Conservation (phyloP, 2,797 vertebrate species). For the Onychomys torridus region DNA sequence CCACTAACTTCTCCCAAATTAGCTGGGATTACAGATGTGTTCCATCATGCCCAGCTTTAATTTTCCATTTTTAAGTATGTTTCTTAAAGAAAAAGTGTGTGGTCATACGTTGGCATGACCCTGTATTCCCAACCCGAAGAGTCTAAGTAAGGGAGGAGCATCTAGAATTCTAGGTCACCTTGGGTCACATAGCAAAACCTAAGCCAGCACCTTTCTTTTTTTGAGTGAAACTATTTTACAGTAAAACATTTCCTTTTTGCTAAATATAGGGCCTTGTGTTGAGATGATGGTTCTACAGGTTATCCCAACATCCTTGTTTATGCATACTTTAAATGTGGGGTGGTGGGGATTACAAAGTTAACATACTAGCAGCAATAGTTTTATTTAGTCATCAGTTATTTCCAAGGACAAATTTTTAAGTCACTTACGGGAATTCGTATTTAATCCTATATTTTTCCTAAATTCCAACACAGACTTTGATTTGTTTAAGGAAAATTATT, state of each 20-base stretch:
- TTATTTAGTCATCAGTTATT: neutral
- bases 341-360: neutral
- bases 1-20: too few relatives aligned
- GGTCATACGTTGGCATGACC: neutral
- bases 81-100: neutral
- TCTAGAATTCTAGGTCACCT: neutral
- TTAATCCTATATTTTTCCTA: neutral
- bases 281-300: neutral
- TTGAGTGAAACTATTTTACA: neutral
- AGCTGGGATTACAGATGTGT: neutral
- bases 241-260: neutral
- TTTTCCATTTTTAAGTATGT: neutral
- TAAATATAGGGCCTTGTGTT: neutral
- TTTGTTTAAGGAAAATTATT: neutral
- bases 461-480: neutral
- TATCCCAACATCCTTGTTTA: neutral
- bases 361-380: neutral
- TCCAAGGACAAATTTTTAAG: neutral
- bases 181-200: neutral
- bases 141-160: neutral
- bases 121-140: neutral
- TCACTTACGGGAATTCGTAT: neutral
- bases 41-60: neutral
- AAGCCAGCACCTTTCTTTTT: neutral
- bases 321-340: rapidly evolving